Evolutionary conservation across 1,140 invertebrate species (phyloP).

Genomic region (Kradibia gibbosae): DNA sequence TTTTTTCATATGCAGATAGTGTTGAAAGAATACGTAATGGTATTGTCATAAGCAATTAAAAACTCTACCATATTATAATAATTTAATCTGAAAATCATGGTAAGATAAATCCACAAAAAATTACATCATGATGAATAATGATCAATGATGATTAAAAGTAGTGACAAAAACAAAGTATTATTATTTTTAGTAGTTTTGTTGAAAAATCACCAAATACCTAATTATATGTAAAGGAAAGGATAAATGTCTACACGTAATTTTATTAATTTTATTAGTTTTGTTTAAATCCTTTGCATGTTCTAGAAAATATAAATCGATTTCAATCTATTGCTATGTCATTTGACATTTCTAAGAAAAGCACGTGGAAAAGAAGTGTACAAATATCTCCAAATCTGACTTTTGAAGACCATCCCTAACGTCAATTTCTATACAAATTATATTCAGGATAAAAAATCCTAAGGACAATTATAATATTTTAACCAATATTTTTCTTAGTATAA

Average conservation of each 20-base stretch:
- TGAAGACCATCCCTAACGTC: not conserved
- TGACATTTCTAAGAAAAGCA: not conserved
- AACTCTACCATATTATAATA: no score
- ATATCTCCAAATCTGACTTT: constrained; percentile 1
- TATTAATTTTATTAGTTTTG: constrained; percentile 1
- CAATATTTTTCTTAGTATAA: not conserved
- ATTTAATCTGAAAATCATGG: no score
- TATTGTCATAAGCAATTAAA: no score
- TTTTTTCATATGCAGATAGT: not conserved
- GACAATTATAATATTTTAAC: not conserved
- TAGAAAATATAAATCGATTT: not conserved
- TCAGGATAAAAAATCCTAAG: not conserved
- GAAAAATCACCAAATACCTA: no score
- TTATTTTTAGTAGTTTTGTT: no score
- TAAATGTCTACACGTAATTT: not conserved
- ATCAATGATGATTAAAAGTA: no score
- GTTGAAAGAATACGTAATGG: no score
- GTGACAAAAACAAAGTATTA: no score
- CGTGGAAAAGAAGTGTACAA: not conserved
- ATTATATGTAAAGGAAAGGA: no score
- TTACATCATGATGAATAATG: no score
- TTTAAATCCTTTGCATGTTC: not conserved
- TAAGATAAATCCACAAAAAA: no score
- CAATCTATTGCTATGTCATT: not conserved
- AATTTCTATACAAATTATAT: not conserved